Percentiles rank a stretch among this genome's conserved stretches.
Evolutionary conservation across 2,113 vertebrate species (phyloP).

Genomic region (Platycercus adscitus): DNA sequence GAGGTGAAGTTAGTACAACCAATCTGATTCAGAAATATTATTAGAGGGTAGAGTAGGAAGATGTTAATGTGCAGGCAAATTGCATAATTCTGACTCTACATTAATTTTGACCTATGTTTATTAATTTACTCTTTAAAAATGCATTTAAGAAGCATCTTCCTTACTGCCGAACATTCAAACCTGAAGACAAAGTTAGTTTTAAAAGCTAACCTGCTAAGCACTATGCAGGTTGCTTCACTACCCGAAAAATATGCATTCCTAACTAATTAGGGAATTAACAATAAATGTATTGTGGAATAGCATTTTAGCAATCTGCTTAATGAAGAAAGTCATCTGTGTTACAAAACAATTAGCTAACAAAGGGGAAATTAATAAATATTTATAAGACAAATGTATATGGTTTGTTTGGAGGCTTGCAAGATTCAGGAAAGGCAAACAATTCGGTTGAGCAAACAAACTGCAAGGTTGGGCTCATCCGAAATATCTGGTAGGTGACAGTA

Average conservation of each 20-base stretch:
- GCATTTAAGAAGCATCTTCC: not conserved
- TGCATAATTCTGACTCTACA: not conserved
- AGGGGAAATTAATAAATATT: conserved; percentile 42
- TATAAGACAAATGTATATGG: not conserved
- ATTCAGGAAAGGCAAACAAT: conserved; percentile 9
- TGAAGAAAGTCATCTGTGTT: conserved; percentile 43
- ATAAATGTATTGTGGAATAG: conserved; percentile 13
- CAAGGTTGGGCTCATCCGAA: not conserved
- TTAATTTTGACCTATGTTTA: not conserved
- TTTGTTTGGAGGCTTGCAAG: conserved; percentile 18
- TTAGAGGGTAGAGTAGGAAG: not conserved
- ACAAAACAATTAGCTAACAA: conserved; percentile 49
- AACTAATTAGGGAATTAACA: conserved; percentile 34
- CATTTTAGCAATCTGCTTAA: conserved; percentile 32
- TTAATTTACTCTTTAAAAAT: not conserved
- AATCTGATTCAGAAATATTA: not conserved
- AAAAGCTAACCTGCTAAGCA: not conserved
- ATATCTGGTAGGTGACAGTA: not conserved
- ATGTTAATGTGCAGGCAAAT: not conserved
- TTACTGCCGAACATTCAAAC: not conserved
- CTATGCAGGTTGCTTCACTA: not conserved
- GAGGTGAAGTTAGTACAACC: not conserved
- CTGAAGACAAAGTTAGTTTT: not conserved
- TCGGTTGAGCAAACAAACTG: not conserved
- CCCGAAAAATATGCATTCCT: not conserved